phyloP scores from a whole-genome alignment of 2,888 invertebrate species.

The Drosophila cognata region DNA sequence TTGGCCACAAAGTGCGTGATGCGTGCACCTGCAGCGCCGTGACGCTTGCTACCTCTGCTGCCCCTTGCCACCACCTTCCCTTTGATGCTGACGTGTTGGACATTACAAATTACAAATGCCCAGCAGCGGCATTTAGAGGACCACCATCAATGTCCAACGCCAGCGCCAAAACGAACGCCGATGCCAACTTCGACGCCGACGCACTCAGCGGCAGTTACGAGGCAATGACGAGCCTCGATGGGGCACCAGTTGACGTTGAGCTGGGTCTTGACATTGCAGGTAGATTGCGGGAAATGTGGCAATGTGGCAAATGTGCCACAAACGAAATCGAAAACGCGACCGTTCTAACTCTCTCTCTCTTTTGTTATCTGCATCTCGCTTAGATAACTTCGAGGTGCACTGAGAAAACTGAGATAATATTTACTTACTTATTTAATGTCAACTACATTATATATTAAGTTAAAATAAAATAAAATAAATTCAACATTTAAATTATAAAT shows the following conservation, averaged over 20 bases:
- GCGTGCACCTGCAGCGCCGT: conserved; percentile 65
- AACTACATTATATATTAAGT: background rate
- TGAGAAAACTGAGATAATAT: background rate
- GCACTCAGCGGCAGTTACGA: conserved; percentile 29
- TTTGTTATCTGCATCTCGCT: conserved; percentile 7
- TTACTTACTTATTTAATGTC: background rate
- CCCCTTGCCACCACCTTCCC: conserved; percentile 26
- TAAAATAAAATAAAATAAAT: background rate
- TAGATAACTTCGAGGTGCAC: conserved; percentile 26
- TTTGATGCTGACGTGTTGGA: conserved; percentile 70
- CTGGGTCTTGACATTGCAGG: conserved; percentile 47
- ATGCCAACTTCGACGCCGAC: conserved; percentile 9
- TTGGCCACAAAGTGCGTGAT: conserved; percentile 66
- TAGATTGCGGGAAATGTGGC: conserved; percentile 43
- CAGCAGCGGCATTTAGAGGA: conserved; percentile 63
- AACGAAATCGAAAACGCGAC: conserved; percentile 70
- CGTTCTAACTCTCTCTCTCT: conserved; percentile 34
- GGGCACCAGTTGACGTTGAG: conserved; percentile 54
- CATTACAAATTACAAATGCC: conserved; percentile 77
- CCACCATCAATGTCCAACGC: conserved; percentile 73
- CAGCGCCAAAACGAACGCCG: conserved; percentile 19
- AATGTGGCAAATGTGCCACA: conserved; percentile 54
- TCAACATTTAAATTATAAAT: background rate
- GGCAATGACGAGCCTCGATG: conserved; percentile 68
- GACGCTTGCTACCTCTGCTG: conserved; percentile 17